These are phyloP conservation scores for Rhynchomys soricoides DNA, from an alignment of 2,113 vertebrate species.

Conservation along the genomic window DNA sequence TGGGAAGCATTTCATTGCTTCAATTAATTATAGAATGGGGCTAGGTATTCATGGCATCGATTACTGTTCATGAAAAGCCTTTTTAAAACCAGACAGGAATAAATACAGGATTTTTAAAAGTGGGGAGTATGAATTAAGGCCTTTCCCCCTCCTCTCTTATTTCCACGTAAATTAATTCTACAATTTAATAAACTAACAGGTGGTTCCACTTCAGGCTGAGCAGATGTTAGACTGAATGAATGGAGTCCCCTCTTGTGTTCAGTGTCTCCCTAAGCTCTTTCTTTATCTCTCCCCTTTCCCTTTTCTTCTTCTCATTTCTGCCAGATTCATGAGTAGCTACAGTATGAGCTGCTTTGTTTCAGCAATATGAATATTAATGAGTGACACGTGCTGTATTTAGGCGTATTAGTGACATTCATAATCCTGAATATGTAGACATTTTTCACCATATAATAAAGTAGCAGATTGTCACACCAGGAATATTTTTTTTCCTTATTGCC, in stretches of 20 bases:
- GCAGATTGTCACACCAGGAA: conserved; percentile 69
- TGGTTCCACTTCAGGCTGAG: conserved; percentile 87
- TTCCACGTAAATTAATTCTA: conserved; percentile 86
- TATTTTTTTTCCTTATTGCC: conserved; percentile 48
- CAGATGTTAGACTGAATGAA: conserved; percentile 87
- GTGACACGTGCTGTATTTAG: conserved; percentile 78
- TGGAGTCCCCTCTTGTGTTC: conserved; percentile 77
- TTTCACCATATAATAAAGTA: conserved; percentile 71
- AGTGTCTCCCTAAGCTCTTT: conserved; percentile 77
- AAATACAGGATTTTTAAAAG: conserved; percentile 64
- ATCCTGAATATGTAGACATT: conserved; percentile 74
- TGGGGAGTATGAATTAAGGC: conserved; percentile 70
- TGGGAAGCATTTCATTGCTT: conserved; percentile 66
- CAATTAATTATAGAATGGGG: conserved; percentile 58
- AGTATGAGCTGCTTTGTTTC: conserved; percentile 80
- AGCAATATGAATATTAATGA: conserved; percentile 85
- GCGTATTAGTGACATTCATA: conserved; percentile 76
- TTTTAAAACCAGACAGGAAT: conserved; percentile 45
- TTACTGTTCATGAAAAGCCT: conserved; percentile 48
- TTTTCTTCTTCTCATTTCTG: conserved; percentile 64
- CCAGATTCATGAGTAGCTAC: conserved; percentile 86
- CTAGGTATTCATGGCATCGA: conserved; percentile 22
- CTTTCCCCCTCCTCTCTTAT: conserved; percentile 76
- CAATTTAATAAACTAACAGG: conserved; percentile 88
- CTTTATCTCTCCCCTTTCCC: conserved; percentile 81